phyloP scores from a whole-genome alignment of 2,797 vertebrate genomes.

The Helarctos malayanus region DNA sequence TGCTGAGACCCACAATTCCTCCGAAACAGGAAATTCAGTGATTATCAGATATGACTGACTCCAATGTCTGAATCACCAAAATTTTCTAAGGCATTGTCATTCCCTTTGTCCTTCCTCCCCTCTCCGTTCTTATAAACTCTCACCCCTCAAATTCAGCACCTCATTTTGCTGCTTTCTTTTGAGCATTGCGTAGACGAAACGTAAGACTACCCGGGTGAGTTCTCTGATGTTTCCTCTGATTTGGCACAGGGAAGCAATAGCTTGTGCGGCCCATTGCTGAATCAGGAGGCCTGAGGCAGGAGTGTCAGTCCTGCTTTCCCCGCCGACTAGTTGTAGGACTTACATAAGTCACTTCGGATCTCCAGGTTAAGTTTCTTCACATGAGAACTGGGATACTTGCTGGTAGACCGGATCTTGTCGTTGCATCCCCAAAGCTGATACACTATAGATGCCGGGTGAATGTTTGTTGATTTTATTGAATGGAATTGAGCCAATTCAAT shows the following conservation, averaged over 20 bases:
- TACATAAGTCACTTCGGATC: neutral
- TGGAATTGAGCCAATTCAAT: neutral
- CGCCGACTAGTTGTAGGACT: neutral
- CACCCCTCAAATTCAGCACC: neutral
- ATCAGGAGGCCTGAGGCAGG: neutral
- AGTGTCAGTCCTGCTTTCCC: neutral
- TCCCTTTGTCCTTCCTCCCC: neutral
- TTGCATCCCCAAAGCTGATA: neutral
- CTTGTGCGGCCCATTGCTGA: neutral
- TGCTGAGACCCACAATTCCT: conserved; percentile 1
- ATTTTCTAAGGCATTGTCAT: neutral
- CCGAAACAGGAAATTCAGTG: neutral
- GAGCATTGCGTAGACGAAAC: neutral
- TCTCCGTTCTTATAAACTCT: conserved; percentile 1
- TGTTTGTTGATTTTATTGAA: conserved; percentile 28
- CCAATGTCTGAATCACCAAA: neutral
- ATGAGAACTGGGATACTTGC: neutral
- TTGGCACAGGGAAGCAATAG: neutral
- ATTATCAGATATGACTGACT: neutral
- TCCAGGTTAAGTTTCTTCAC: neutral
- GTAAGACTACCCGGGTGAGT: neutral
- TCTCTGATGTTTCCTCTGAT: neutral
- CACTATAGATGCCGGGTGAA: neutral
- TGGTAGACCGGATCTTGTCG: neutral
- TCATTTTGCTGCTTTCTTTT: neutral